phyloP scores from a whole-genome alignment of 2,797 vertebrate genomes.

The Parauchenoglanis ngamensis region DNA sequence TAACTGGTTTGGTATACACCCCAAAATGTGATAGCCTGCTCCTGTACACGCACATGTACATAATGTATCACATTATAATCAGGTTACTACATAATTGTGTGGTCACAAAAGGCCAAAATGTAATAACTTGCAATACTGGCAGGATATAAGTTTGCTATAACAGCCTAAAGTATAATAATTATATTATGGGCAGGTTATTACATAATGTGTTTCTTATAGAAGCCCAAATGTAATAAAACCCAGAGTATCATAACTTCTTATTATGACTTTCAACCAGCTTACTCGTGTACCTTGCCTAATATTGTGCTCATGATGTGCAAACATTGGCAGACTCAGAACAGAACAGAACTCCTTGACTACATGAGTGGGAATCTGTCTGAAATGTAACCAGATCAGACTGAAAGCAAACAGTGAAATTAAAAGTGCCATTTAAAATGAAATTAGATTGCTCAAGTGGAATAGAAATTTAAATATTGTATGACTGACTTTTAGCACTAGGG shows the following conservation, averaged over 20 bases:
- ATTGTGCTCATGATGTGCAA: slow-evolving; percentile 19
- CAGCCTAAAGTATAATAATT: slow-evolving; percentile 19
- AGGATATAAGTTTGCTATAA: neutral
- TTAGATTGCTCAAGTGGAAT: slow-evolving; percentile 17
- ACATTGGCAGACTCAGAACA: slow-evolving; percentile 10
- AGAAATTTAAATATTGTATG: slow-evolving; percentile 16
- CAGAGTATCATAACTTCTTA: neutral
- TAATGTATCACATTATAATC: neutral
- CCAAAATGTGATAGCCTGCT: neutral
- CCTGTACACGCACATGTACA: neutral
- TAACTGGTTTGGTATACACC: too few relatives aligned
- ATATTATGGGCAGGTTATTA: slow-evolving; percentile 4
- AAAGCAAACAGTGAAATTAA: neutral
- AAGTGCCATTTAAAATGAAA: neutral
- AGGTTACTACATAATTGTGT: neutral
- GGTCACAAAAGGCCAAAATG: slow-evolving; percentile 6
- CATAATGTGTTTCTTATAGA: neutral
- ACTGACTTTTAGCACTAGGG: neutral
- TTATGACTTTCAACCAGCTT: slow-evolving; percentile 20
- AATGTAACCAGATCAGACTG: neutral
- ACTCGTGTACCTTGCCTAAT: neutral
- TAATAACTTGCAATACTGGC: slow-evolving; percentile 5
- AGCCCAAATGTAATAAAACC: slow-evolving; percentile 6
- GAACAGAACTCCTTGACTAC: neutral
- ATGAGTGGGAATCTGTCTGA: neutral